Conservation (phyloP, 2,888 invertebrate genomes). For the Pristionchus arcanus region DNA sequence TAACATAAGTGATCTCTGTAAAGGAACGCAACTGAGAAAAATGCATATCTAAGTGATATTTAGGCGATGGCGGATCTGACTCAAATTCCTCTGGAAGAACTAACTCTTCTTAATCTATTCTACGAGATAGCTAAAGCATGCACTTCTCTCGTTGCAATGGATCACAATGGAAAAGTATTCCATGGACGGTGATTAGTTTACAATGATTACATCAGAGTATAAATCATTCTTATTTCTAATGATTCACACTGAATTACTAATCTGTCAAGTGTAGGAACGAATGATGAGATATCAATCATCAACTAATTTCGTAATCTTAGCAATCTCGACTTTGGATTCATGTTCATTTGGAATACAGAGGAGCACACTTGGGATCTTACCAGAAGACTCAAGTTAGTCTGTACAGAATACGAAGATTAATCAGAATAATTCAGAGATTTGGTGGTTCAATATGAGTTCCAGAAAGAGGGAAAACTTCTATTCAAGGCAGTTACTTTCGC, state of each 20-base stretch:
- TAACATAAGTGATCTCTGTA: not conserved
- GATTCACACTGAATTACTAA: not conserved
- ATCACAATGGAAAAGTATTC: conserved; percentile 80
- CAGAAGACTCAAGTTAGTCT: conserved; percentile 55
- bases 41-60: not conserved
- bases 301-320: conserved; percentile 45
- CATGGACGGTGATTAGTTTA: conserved; percentile 80
- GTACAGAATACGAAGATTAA: not conserved
- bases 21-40: not conserved
- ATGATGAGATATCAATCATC: not conserved
- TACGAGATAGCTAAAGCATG: conserved; percentile 83
- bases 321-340: conserved; percentile 82
- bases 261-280: not conserved
- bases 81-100: conserved; percentile 79
- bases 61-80: conserved; percentile 60
- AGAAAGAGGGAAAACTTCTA: conserved; percentile 79
- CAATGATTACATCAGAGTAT: too few species aligned
- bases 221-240: too few species aligned
- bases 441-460: conserved; percentile 80
- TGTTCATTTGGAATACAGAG: conserved; percentile 61
- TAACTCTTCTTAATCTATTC: conserved; percentile 83
- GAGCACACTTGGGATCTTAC: conserved; percentile 59
- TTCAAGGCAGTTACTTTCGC: conserved; percentile 82
- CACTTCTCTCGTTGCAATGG: conserved; percentile 82
- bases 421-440: conserved; percentile 57